These are phyloP conservation scores for Cordylochernes scorpioides DNA, from an alignment of 2,888 invertebrate species.

Conservation along the genomic window DNA sequence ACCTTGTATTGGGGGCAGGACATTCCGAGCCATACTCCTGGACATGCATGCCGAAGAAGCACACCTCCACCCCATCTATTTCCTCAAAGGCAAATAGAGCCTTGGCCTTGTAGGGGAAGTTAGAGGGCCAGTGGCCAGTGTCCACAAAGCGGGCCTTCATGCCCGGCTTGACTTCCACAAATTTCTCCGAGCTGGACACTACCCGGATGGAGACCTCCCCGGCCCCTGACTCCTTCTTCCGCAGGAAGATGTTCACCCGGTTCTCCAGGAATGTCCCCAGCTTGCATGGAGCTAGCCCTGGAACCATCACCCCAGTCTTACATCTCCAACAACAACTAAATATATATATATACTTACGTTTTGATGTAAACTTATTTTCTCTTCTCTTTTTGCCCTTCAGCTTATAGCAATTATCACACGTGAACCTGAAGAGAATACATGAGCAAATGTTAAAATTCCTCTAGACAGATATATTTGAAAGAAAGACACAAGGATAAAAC, in stretches of 20 bases:
- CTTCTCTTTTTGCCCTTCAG: slow-evolving; percentile 69
- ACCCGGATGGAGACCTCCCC: slow-evolving; percentile 95
- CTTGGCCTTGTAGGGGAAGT: slow-evolving; percentile 91
- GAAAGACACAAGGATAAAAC: no score
- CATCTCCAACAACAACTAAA: not conserved
- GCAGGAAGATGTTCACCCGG: slow-evolving; percentile 82
- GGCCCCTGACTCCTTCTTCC: slow-evolving; percentile 58
- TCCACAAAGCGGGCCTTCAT: slow-evolving; percentile 67
- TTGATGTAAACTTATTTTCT: slow-evolving; percentile 91
- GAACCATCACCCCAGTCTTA: no score
- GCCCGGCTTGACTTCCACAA: slow-evolving; percentile 94
- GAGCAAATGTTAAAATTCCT: no score
- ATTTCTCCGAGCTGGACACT: slow-evolving; percentile 86
- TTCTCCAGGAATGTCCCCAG: slow-evolving; percentile 90
- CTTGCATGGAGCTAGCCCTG: slow-evolving; percentile 45
- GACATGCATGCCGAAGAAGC: slow-evolving; percentile 99
- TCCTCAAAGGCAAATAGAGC: slow-evolving; percentile 98
- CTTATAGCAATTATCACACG: slow-evolving; percentile 82
- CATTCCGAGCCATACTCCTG: slow-evolving; percentile 97
- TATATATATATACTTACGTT: slow-evolving; percentile 29
- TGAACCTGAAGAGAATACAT: slow-evolving; percentile 33
- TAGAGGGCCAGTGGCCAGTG: slow-evolving; percentile 51
- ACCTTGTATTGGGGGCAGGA: slow-evolving; percentile 61
- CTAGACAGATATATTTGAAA: no score
- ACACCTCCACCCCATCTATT: slow-evolving; percentile 89